Percentiles rank a stretch among this genome's conserved stretches.
Conservation (phyloP, 2,113 vertebrate species). For the Carassius auratus region DNA sequence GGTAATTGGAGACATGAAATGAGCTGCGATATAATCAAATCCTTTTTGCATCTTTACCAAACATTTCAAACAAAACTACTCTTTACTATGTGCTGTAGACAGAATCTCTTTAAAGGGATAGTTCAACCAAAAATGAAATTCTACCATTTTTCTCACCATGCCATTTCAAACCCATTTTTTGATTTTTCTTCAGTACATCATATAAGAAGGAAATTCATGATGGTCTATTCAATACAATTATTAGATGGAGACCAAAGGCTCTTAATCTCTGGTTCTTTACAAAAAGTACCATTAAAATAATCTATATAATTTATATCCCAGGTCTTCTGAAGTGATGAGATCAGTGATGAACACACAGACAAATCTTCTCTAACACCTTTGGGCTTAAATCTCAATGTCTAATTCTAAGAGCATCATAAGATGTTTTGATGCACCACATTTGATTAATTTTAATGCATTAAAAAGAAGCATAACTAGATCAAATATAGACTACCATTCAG, state of each 20-base stretch:
- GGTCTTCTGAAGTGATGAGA: not conserved
- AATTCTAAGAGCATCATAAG: too few relatives aligned
- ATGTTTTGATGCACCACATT: not conserved
- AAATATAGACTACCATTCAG: not conserved
- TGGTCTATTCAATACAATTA: too few relatives aligned
- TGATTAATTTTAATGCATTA: not conserved
- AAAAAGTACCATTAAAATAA: not conserved
- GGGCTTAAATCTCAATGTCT: too few relatives aligned
- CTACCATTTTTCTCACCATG: too few relatives aligned
- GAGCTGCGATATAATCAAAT: not conserved
- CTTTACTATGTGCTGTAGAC: constrained; percentile 1
- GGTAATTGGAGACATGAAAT: not conserved
- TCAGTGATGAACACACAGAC: not conserved
- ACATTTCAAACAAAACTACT: not conserved
- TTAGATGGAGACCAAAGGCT: too few relatives aligned
- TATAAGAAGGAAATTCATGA: too few relatives aligned
- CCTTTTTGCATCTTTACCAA: not conserved
- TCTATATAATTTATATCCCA: not conserved
- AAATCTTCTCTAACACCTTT: too few relatives aligned
- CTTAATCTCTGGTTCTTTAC: not conserved
- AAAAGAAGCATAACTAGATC: not conserved
- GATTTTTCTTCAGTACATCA: not conserved
- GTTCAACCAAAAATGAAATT: too few relatives aligned
- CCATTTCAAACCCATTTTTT: too few relatives aligned
- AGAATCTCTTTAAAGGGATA: not conserved